A percentile compares a stretch with the other conserved stretches of the same genome.
phyloP scores from a whole-genome alignment of 2,113 vertebrate genomes.

The Chloropsis hardwickii region DNA sequence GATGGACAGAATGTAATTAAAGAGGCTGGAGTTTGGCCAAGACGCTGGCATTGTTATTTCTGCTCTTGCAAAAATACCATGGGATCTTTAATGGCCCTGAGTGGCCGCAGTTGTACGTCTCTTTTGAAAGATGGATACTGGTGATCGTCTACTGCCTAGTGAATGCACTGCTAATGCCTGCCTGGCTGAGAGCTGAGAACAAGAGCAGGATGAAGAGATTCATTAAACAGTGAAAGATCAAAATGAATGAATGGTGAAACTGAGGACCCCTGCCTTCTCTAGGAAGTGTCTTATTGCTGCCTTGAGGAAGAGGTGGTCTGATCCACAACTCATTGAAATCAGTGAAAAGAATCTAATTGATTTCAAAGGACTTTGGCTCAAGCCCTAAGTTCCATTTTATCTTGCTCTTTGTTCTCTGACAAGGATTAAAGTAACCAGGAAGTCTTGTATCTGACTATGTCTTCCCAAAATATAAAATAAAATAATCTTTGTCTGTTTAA shows the following conservation, averaged over 20 bases:
- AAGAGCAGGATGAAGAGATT: constrained; percentile 36
- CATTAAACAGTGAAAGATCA: constrained; percentile 44
- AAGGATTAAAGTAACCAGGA: constrained; percentile 35
- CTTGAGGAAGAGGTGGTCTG: constrained; percentile 47
- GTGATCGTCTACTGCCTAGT: constrained; percentile 24
- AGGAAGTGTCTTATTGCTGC: constrained; percentile 43
- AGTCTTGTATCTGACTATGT: not conserved
- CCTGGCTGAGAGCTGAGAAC: constrained; percentile 28
- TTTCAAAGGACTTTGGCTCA: constrained; percentile 49
- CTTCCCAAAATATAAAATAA: constrained; percentile 21
- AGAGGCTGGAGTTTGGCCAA: constrained; percentile 41
- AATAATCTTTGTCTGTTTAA: not conserved
- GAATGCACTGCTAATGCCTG: constrained; percentile 18
- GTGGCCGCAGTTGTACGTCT: not conserved
- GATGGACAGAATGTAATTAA: constrained; percentile 44
- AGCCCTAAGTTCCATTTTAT: constrained; percentile 28
- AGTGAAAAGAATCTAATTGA: constrained; percentile 46
- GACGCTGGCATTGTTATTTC: constrained; percentile 24
- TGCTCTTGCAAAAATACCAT: constrained; percentile 41
- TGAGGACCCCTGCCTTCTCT: constrained; percentile 29
- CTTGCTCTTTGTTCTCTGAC: constrained; percentile 24
- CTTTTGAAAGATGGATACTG: constrained; percentile 49
- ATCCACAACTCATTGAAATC: constrained; percentile 50
- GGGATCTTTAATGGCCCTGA: constrained; percentile 35
- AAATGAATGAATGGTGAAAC: constrained; percentile 23